phyloP scores from a whole-genome alignment of 2,888 invertebrate genomes.

The Macaria notata region DNA sequence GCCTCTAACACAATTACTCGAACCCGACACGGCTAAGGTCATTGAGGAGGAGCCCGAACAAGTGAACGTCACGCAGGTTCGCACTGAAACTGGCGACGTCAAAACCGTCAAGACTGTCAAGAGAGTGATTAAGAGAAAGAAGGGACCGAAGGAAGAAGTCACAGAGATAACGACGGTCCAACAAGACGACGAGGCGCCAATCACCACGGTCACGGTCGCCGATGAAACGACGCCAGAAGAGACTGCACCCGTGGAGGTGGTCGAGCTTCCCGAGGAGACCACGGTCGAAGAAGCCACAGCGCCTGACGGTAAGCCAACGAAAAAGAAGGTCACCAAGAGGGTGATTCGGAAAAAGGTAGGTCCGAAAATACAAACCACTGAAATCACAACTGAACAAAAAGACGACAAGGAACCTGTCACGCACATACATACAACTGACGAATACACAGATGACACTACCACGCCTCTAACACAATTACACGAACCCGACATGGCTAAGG shows the following conservation, averaged over 20 bases:
- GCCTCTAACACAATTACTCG: slow-evolving; percentile 26
- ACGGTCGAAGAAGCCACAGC: neutral
- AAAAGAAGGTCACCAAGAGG: slow-evolving; percentile 37
- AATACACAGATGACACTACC: slow-evolving; percentile 31
- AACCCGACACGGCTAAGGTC: slow-evolving; percentile 17
- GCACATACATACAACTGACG: slow-evolving; percentile 44
- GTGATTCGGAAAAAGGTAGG: slow-evolving; percentile 62
- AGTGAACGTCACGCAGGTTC: slow-evolving; percentile 35
- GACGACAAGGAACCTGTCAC: slow-evolving; percentile 41
- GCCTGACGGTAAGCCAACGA: neutral
- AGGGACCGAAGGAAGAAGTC: neutral
- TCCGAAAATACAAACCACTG: slow-evolving; percentile 46
- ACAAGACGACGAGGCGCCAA: neutral
- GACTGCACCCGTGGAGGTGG: neutral
- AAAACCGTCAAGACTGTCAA: neutral
- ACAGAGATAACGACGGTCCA: neutral
- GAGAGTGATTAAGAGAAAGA: neutral
- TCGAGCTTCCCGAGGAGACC: neutral
- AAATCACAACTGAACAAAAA: slow-evolving; percentile 51
- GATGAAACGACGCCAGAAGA: neutral
- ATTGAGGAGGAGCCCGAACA: slow-evolving; percentile 38
- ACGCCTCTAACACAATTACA: slow-evolving; percentile 24
- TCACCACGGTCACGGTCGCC: neutral
- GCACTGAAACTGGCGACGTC: slow-evolving; percentile 19
- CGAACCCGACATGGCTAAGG: neutral